Percentiles rank a stretch among this genome's conserved stretches.
Conservation (phyloP, 2,797 vertebrate genomes). For the Melanotaenia maccullochi region DNA sequence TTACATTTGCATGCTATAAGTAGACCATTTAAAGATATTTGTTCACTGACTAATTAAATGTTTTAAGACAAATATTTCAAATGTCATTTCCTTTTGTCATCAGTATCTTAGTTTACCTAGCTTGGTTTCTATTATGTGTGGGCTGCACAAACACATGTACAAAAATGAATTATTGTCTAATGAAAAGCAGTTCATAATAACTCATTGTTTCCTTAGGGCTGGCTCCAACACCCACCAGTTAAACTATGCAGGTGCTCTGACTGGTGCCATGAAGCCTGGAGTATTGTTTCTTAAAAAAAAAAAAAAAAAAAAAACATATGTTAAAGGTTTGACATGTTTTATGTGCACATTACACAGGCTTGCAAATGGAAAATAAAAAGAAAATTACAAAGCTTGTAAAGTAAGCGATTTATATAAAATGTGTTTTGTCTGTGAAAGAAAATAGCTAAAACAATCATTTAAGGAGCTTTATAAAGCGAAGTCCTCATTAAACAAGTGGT, state of each 20-base stretch:
- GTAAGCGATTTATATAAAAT: constrained; percentile 16
- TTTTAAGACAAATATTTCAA: constrained; percentile 20
- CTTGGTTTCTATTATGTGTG: constrained; percentile 1
- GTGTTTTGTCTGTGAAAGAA: constrained; percentile 10
- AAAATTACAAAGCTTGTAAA: constrained; percentile 24
- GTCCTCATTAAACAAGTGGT: constrained; percentile 15
- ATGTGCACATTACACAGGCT: constrained; percentile 39
- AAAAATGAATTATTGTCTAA: constrained; percentile 26
- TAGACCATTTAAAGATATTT: constrained; percentile 27
- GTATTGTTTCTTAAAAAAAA: constrained; percentile 9
- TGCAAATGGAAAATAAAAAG: constrained; percentile 37
- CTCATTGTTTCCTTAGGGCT: constrained; percentile 41
- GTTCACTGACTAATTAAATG: constrained; percentile 44
- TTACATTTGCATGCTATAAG: constrained; percentile 31
- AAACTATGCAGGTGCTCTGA: constrained; percentile 55
- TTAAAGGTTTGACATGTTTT: constrained; percentile 47
- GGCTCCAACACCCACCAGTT: constrained; percentile 61
- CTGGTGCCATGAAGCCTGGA: constrained; percentile 43
- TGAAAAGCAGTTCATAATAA: constrained; percentile 53
- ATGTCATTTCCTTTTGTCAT: constrained; percentile 30
- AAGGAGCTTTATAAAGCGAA: constrained; percentile 29
- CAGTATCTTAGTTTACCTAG: not conserved
- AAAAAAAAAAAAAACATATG: constrained; percentile 13
- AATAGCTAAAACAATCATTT: constrained; percentile 21
- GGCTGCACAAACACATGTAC: constrained; percentile 10